phyloP scores from a whole-genome alignment of 2,888 invertebrate genomes.

The Epistrophe eligans region DNA sequence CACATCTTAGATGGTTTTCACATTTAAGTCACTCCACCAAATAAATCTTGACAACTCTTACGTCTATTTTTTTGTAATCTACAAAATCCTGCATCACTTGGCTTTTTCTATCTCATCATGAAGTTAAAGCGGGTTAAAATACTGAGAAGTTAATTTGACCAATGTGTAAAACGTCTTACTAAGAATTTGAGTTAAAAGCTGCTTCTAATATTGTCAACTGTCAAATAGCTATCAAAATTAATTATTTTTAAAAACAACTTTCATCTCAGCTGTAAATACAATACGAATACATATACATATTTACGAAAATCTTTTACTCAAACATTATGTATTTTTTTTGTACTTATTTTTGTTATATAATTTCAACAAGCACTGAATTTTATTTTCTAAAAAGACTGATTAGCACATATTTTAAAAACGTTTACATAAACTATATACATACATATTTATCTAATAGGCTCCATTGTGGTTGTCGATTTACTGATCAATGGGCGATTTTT shows the following conservation, averaged over 20 bases:
- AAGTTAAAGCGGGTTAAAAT: too few species aligned
- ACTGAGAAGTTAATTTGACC: too few species aligned
- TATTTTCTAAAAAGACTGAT: slow-evolving; percentile 73
- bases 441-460: background rate
- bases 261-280: background rate
- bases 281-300: too few species aligned
- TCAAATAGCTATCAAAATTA: background rate
- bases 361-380: slow-evolving; percentile 41
- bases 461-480: background rate
- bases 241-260: background rate
- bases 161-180: too few species aligned
- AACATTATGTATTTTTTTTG: background rate
- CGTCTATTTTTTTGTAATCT: too few species aligned
- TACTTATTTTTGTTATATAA: background rate
- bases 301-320: background rate
- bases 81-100: too few species aligned
- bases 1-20: too few species aligned
- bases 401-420: slow-evolving; percentile 26
- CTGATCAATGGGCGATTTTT: background rate
- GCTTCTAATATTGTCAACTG: too few species aligned
- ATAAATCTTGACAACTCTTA: too few species aligned
- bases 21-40: too few species aligned
- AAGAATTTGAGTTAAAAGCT: too few species aligned
- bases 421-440: background rate
- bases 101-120: too few species aligned